These are phyloP conservation scores for Gambelia wislizenii DNA, from an alignment of 2,797 vertebrate species.

Conservation along the genomic window DNA sequence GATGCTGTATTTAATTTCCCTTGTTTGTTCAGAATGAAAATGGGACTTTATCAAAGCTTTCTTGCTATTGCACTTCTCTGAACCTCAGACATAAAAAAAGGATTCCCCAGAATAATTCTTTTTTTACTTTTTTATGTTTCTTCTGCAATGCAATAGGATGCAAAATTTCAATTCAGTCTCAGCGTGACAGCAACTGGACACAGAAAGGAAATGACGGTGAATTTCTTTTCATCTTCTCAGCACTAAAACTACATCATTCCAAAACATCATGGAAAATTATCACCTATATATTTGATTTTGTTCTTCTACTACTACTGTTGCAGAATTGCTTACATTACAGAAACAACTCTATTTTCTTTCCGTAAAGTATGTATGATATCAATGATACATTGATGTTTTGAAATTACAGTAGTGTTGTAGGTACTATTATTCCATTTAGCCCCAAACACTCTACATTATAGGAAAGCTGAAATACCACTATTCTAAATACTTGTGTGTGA, in stretches of 20 bases:
- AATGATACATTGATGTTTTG: background rate
- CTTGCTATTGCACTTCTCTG: background rate
- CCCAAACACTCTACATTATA: background rate
- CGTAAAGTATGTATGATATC: background rate
- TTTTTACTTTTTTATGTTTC: background rate
- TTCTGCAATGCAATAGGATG: background rate
- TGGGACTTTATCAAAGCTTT: background rate
- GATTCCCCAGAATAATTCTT: background rate
- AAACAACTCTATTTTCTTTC: fast-evolving
- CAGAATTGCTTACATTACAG: background rate
- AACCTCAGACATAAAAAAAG: background rate
- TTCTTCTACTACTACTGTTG: background rate
- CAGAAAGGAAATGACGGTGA: background rate
- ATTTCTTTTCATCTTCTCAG: constrained; percentile 14
- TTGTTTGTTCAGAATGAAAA: background rate
- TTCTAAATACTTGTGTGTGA: background rate
- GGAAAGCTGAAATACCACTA: constrained; percentile 5
- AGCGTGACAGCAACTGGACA: background rate
- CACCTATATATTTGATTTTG: background rate
- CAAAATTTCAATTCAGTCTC: background rate
- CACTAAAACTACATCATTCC: fast-evolving
- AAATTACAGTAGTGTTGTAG: constrained; percentile 2
- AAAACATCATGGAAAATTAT: background rate
- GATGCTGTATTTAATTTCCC: background rate
- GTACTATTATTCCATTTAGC: constrained; percentile 11